These are phyloP conservation scores for Osmoderma eremita DNA, from an alignment of 2,888 invertebrate species.

Conservation along the genomic window DNA sequence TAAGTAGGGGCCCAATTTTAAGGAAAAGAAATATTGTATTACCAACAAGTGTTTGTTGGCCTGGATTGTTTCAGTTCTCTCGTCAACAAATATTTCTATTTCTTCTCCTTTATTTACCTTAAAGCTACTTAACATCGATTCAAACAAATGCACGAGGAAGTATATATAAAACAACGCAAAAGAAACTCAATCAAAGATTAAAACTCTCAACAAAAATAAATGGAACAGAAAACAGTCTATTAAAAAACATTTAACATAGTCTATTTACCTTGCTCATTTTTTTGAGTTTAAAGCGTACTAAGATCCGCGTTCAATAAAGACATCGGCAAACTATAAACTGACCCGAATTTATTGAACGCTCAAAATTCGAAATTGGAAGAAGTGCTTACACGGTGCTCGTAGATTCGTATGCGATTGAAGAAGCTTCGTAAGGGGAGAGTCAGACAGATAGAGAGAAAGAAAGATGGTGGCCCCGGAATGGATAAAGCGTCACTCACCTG, in stretches of 20 bases:
- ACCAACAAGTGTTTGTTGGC: no score
- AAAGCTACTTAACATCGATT: conserved; percentile 29
- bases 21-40: background rate
- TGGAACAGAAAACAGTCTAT: conserved; percentile 26
- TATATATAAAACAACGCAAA: conserved; percentile 8
- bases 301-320: conserved; percentile 23
- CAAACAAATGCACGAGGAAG: conserved; percentile 19
- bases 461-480: background rate
- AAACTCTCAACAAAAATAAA: conserved; percentile 17
- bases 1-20: no score
- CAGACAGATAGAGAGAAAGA: background rate
- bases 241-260: conserved; percentile 24
- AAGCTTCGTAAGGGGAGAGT: conserved; percentile 6
- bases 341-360: conserved; percentile 7
- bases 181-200: background rate
- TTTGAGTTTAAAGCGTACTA: conserved; percentile 32
- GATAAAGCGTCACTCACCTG: conserved; percentile 66
- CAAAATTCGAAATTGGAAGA: conserved; percentile 10
- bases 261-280: conserved; percentile 30
- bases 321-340: background rate
- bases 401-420: conserved; percentile 24
- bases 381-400: conserved; percentile 28
- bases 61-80: no score
- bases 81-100: no score
- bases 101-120: conserved; percentile 18